phyloP scores from a whole-genome alignment of 2,113 vertebrate genomes.

The Toxostoma redivivum region DNA sequence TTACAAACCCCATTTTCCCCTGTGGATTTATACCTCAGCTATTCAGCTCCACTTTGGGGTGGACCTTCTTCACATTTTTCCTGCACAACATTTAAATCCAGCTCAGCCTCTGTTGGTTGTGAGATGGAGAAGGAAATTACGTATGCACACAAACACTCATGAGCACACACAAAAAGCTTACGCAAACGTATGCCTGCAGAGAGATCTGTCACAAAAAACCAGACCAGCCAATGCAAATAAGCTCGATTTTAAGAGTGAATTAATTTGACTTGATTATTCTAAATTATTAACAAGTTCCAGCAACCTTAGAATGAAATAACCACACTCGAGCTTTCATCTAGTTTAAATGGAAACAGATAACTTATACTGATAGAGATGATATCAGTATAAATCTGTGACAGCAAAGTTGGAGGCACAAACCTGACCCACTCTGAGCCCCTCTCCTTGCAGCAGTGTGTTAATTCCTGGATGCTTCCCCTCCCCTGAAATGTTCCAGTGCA shows the following conservation, averaged over 20 bases:
- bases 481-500: neutral
- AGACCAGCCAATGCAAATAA: conserved; percentile 34
- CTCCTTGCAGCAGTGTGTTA: neutral
- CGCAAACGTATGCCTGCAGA: neutral
- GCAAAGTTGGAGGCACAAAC: neutral
- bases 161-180: conserved; percentile 18
- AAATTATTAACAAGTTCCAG: conserved; percentile 53
- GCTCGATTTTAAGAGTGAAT: neutral
- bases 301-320: neutral
- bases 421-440: neutral
- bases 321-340: neutral
- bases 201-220: neutral
- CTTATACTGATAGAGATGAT: neutral
- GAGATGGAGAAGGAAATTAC: conserved; percentile 30
- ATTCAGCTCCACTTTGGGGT: neutral
- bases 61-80: neutral
- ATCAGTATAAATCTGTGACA: neutral
- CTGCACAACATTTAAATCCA: neutral
- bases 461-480: neutral
- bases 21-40: conserved; percentile 26
- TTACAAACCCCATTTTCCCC: neutral
- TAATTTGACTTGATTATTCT: conserved; percentile 29
- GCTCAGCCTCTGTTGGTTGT: neutral
- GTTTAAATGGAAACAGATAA: conserved; percentile 6
- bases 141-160: neutral